A percentile compares a stretch with the other conserved stretches of the same genome.
Conservation (phyloP, 2,113 vertebrate genomes). For the Paracanthobrama guichenoti region DNA sequence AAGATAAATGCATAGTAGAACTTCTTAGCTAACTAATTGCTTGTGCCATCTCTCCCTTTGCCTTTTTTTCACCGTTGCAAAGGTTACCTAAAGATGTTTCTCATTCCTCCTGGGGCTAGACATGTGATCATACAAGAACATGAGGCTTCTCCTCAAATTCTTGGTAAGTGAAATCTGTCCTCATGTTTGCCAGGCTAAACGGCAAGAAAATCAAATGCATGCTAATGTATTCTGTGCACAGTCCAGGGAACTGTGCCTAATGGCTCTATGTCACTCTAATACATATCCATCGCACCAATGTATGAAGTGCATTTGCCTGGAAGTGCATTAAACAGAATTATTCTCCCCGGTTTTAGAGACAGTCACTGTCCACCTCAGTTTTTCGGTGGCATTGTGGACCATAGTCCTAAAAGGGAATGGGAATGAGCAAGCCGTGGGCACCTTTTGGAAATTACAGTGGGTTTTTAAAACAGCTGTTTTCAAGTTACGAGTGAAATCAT, state of each 20-base stretch:
- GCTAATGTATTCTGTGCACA: conserved; percentile 11
- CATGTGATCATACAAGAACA: conserved; percentile 97
- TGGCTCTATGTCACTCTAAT: background rate
- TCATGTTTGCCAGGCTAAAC: conserved; percentile 16
- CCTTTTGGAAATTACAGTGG: background rate
- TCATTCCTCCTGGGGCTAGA: conserved; percentile 94
- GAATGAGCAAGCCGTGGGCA: background rate
- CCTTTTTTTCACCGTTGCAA: conserved; percentile 76
- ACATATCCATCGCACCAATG: background rate
- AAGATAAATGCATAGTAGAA: conserved; percentile 47
- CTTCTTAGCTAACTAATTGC: conserved; percentile 69
- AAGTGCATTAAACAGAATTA: conserved; percentile 20
- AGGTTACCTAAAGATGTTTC: conserved; percentile 99
- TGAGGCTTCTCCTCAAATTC: conserved; percentile 95
- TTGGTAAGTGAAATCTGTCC: conserved; percentile 87
- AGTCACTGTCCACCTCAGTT: background rate
- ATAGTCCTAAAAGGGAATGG: background rate
- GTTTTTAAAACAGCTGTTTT: background rate
- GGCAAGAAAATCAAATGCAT: conserved; percentile 28
- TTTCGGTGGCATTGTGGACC: background rate
- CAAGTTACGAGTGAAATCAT: background rate
- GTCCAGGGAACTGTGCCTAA: background rate
- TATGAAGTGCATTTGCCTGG: background rate
- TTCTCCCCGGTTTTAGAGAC: background rate
- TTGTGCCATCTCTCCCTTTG: conserved; percentile 79